Base-by-base conservation (phyloP, 2,113 vertebrate species). In the Anser cygnoides region DNA sequence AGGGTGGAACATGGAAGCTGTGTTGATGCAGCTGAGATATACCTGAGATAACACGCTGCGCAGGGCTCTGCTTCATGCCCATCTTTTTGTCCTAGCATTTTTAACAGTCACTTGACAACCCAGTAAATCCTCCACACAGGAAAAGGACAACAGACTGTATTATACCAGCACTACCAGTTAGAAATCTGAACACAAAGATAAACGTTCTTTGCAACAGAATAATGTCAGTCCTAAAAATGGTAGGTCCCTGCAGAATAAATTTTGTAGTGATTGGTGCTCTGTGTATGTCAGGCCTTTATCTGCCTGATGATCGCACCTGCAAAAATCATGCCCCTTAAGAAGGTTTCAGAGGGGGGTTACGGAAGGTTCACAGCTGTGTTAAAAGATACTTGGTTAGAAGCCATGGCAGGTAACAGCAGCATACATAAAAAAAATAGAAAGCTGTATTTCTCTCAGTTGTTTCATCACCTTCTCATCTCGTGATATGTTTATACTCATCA, bases 111-210 rank as follows among this genome's bases (percentile, higher is more conserved):
- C 29, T 46, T n/a, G 43, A 23, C 43, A 67, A 23, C 31, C 65
- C 31, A 10, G 43, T 33, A 46, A 46, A 46, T 17, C 65, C 44
- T 33, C 43, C 65, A 67, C 31, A 33, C 29, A 44, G 19, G 33
- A 43, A 46, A 46, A 67, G 22, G 31, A 46, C 59, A 18, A 6
- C 6, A 21, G 39, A 39, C 59, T 26, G 6, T 22, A 3, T 17
- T 25, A 25, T 1, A 26, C 18, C 82, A 33, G 83, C 41, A 13
- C 1, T 1, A 7, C 17, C 26, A 15, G 9, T 16, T 5, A 1
- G 50, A 5, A 26, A 10, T 1, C 50, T 21, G 71, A 33, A 52
- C 41, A 20, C 8, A 9, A 17, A 11, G n/a, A 10, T 29, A 10
- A 2, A 0, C 6, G 1, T 17, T 26, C n/a, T 9, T 35, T 21